phyloP scores from a whole-genome alignment of 2,888 invertebrate species.

The Sminthurides aquaticus region DNA sequence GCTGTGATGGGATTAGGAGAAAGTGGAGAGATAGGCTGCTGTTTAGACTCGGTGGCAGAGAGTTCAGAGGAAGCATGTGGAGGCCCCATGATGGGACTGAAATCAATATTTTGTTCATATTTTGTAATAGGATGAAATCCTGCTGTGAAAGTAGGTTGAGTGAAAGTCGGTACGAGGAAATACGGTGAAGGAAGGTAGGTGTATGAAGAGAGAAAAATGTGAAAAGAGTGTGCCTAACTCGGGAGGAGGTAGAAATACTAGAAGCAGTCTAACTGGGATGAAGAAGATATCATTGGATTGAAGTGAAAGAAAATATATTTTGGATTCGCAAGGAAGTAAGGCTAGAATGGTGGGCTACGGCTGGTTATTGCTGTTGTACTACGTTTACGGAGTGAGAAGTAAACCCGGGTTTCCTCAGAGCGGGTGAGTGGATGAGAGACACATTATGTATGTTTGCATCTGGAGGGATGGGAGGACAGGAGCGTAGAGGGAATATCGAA shows the following conservation, averaged over 20 bases:
- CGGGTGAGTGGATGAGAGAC: too few species aligned
- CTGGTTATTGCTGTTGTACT: too few species aligned
- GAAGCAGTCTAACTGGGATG: background rate
- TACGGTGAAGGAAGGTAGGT: background rate
- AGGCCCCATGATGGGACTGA: background rate
- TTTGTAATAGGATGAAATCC: background rate
- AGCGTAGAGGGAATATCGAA: too few species aligned
- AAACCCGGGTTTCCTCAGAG: too few species aligned
- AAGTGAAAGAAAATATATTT: background rate
- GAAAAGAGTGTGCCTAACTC: background rate
- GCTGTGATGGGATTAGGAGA: too few species aligned
- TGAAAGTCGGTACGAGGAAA: background rate
- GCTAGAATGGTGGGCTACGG: too few species aligned
- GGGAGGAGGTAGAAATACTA: background rate
- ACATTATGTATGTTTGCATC: too few species aligned
- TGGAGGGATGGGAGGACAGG: too few species aligned
- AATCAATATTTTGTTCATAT: background rate
- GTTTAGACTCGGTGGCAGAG: too few species aligned
- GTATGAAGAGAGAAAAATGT: background rate
- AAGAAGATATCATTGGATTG: background rate
- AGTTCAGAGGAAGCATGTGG: background rate
- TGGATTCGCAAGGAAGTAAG: background rate
- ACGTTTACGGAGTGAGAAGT: too few species aligned
- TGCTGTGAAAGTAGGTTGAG: background rate
- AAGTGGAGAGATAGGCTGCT: too few species aligned